Conservation (phyloP, 2,113 vertebrate species). For the Marcusenius ussheri region DNA sequence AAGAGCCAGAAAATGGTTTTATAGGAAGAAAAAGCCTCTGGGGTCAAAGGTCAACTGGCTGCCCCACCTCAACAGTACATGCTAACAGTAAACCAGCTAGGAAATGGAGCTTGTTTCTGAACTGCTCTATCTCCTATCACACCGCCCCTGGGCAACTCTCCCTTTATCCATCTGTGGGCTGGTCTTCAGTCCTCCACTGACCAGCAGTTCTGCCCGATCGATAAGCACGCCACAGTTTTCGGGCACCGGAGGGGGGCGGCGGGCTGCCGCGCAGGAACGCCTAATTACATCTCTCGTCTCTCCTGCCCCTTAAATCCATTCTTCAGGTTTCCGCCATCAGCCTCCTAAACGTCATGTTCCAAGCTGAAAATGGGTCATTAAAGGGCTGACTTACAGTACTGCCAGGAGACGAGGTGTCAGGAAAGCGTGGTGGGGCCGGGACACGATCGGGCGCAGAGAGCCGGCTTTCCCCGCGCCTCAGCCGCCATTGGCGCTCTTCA, state of each 20-base stretch:
- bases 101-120: background rate
- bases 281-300: conserved; percentile 12
- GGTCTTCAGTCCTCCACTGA: background rate
- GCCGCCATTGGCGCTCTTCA: background rate
- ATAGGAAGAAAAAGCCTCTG: background rate
- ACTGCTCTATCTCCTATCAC: background rate
- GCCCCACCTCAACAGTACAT: background rate
- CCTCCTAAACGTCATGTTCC: conserved; percentile 26
- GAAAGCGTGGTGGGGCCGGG: background rate
- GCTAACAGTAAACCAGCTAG: background rate
- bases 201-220: background rate
- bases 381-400: background rate
- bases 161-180: background rate
- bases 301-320: conserved; percentile 23
- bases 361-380: conserved; percentile 18
- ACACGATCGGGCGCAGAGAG: background rate
- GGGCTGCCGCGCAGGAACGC: conserved; percentile 6
- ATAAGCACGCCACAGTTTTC: background rate
- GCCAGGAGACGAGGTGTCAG: background rate
- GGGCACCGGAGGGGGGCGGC: background rate
- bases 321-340: conserved; percentile 26
- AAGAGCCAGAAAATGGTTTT: background rate
- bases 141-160: background rate
- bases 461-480: background rate
- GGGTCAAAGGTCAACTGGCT: background rate